Evolutionary conservation across 1,140 invertebrate species (phyloP).

Genomic region (Melipona quadrifasciata): DNA sequence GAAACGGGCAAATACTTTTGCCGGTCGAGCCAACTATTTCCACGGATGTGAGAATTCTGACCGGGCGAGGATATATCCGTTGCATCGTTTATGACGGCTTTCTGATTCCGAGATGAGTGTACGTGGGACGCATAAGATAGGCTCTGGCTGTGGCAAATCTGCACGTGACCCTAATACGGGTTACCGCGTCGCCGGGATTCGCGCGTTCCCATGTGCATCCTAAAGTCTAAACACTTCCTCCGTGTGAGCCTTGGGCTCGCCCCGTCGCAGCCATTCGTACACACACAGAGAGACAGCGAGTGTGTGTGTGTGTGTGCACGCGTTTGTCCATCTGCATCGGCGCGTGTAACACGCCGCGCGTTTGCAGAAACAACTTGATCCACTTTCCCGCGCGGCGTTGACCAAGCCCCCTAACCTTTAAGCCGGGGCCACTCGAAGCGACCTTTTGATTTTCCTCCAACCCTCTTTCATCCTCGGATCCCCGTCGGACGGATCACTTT

Average conservation of each 20-base stretch:
- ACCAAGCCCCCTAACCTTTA: not conserved
- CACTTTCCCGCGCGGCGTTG: conserved; percentile 27
- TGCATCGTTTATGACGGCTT: conserved; percentile 77
- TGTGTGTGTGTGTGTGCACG: not conserved
- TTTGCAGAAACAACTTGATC: conserved; percentile 53
- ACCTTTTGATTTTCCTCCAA: conserved; percentile 17
- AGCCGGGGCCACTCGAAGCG: not conserved
- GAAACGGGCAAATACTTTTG: too few species aligned
- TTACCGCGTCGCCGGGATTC: conserved; percentile 66
- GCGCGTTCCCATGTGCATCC: conserved; percentile 70
- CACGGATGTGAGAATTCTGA: conserved; percentile 44
- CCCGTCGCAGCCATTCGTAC: conserved; percentile 24
- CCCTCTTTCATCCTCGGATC: not conserved
- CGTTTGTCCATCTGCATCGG: conserved; percentile 22
- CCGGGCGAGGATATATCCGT: conserved; percentile 63
- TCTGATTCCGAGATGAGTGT: conserved; percentile 78
- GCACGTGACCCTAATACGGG: conserved; percentile 78
- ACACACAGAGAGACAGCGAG: too few species aligned
- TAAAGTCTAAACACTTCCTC: conserved; percentile 67
- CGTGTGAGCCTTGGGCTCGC: conserved; percentile 59
- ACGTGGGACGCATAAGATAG: conserved; percentile 77
- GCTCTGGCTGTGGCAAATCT: conserved; percentile 73
- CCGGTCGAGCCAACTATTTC: not conserved
- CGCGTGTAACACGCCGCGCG: conserved; percentile 31
- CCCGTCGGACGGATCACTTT: not conserved